Percentiles rank a stretch among this genome's conserved stretches.
Conservation (phyloP, 1,140 invertebrate genomes). For the Lineus longissimus region DNA sequence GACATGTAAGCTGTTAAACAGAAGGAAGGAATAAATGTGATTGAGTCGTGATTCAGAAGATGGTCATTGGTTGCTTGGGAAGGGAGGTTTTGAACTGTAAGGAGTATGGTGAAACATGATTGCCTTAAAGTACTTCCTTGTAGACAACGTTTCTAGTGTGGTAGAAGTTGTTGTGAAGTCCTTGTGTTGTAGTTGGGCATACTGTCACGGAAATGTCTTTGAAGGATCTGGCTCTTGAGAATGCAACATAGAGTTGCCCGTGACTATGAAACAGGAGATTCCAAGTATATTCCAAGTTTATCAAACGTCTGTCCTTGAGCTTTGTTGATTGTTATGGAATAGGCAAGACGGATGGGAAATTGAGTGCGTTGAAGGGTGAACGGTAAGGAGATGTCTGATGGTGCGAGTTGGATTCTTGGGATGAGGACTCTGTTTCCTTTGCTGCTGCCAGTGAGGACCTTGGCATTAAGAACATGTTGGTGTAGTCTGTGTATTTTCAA, state of each 20-base stretch:
- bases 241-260: conserved; percentile 42
- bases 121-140: too few relatives aligned
- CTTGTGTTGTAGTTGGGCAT: too few relatives aligned
- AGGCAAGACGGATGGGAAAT: conserved; percentile 56
- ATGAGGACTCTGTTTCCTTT: conserved; percentile 26
- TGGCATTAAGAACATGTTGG: conserved; percentile 22
- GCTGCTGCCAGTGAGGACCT: conserved; percentile 16
- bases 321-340: conserved; percentile 61
- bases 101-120: too few relatives aligned
- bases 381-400: conserved; percentile 33
- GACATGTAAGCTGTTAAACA: too few relatives aligned
- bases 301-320: conserved; percentile 56
- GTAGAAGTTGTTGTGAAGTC: too few relatives aligned
- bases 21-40: too few relatives aligned
- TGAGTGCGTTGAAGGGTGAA: conserved; percentile 57
- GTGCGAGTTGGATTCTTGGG: conserved; percentile 22
- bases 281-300: conserved; percentile 31
- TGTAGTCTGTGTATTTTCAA: conserved; percentile 30
- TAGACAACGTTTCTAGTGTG: too few relatives aligned
- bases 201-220: too few relatives aligned
- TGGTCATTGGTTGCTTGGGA: too few relatives aligned
- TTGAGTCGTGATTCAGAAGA: too few relatives aligned
- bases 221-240: conserved; percentile 23
- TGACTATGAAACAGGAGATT: conserved; percentile 25
- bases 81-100: too few relatives aligned